Conservation (phyloP, 1,140 invertebrate genomes). For the Calosoma granatense region DNA sequence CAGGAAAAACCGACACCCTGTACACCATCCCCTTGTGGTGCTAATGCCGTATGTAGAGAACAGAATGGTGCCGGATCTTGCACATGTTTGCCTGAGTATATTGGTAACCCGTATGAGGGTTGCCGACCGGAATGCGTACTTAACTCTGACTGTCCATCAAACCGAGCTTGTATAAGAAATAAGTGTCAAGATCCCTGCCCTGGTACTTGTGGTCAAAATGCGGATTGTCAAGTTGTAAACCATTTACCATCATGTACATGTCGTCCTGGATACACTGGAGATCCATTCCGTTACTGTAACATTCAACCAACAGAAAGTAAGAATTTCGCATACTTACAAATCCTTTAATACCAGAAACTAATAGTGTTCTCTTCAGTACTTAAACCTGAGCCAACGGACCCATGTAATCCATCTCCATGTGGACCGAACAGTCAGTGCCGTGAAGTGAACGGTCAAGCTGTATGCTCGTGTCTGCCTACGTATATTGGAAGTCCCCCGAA, state of each 20-base stretch:
- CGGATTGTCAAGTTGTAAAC: constrained; percentile 52
- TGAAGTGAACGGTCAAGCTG: constrained; percentile 43
- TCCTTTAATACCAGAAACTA: too few species aligned
- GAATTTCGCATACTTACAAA: constrained; percentile 18
- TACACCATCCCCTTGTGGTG: constrained; percentile 68
- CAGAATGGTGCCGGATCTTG: constrained; percentile 65
- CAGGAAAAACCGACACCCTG: constrained; percentile 53
- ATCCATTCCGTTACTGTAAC: constrained; percentile 61
- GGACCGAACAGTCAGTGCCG: constrained; percentile 62
- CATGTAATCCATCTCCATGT: constrained; percentile 54
- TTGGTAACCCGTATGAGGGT: constrained; percentile 66
- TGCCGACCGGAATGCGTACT: constrained; percentile 74
- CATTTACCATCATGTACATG: constrained; percentile 62
- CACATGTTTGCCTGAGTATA: constrained; percentile 66
- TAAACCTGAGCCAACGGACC: constrained; percentile 37
- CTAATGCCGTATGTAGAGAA: constrained; percentile 66
- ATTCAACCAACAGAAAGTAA: constrained; percentile 43
- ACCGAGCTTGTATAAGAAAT: constrained; percentile 67
- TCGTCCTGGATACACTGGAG: constrained; percentile 54
- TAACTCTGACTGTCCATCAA: constrained; percentile 67
- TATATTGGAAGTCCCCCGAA: constrained; percentile 49
- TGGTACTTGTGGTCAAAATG: constrained; percentile 61
- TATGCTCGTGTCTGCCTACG: constrained; percentile 48
- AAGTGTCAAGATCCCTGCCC: constrained; percentile 70
- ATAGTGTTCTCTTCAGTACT: constrained; percentile 17